Evolutionary conservation across 37 sponge, comb jelly and placozoan genomes (phyloP), one percentile per base, ranked within the genome.

Genomic region (Mnemiopsis leidyi): DNA sequence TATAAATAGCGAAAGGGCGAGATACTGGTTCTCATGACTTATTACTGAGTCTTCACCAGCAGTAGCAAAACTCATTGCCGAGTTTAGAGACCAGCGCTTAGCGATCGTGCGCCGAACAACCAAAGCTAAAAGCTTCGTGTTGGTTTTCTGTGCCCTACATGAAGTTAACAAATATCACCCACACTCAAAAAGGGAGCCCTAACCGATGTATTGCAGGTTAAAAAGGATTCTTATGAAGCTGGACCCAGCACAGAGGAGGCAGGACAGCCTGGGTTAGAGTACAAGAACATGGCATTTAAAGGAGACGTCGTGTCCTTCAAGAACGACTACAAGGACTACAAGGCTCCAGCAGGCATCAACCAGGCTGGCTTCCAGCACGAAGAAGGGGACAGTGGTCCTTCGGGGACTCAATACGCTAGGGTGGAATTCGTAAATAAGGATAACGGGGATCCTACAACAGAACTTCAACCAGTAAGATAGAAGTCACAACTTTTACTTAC

Each of bases 301-400:
- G 29, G 29, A 3, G 73, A 69, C 73, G 21, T 1, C 3, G 73
- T 69, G 73, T 16, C 21, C 24, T 69, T 69, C 73, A 21, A 25
- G 73, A 69, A 69, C 73, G 73, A 69, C 29, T 69, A 69, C 73
- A 69, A 69, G 73, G 29, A 48, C 5, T 13, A 48, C 61, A 48
- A 48, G 13, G 5, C 61, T 18, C 61, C 61, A 5, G 61, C 61
- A 48, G 61, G 13, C 9, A 18, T 48, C 5, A 48, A 48, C 9
- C 61, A 5, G 13, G 5, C 9, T 48, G 9, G 5, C 61, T 13
- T 18, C 9, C 61, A 5, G 61, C 9, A 48, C 9, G 61, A 48
- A 18, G 13, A 5, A 13, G 13, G 5, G 13, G 61, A 18, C 13
- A 13, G 61, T 48, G 61, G 13, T 48, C 61, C 61, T 48, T 13